phyloP scores from a whole-genome alignment of 1,140 invertebrate genomes.

The Mesaphorura yosii region DNA sequence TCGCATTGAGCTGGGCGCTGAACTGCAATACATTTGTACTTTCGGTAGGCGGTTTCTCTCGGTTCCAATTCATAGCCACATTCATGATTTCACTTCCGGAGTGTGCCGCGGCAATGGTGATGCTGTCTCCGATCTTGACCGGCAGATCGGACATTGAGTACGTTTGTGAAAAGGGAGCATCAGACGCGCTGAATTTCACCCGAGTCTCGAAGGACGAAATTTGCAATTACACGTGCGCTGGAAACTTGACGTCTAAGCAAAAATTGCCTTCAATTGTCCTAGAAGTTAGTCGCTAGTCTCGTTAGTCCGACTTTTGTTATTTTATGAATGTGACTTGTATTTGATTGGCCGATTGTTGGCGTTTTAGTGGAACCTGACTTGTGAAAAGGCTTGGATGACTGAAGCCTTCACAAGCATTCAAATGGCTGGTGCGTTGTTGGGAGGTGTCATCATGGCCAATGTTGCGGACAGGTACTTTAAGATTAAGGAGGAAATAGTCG shows the following conservation, averaged over 20 bases:
- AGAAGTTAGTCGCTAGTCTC: no score
- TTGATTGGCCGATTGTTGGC: no score
- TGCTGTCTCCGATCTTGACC: conserved; percentile 11
- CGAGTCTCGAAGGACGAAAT: background rate
- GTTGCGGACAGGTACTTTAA: conserved; percentile 18
- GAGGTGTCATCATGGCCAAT: conserved; percentile 12
- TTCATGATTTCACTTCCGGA: conserved; percentile 4
- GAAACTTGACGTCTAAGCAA: background rate
- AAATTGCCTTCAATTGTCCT: conserved; percentile 8
- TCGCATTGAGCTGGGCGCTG: background rate
- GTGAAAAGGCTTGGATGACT: conserved; percentile 19
- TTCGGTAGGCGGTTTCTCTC: conserved; percentile 10
- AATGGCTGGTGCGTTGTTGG: conserved; percentile 26
- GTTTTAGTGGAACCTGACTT: conserved; percentile 24
- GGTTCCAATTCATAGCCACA: conserved; percentile 14
- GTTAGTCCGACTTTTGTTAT: no score
- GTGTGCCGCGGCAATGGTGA: conserved; percentile 12
- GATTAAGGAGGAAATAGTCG: background rate
- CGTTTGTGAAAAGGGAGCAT: background rate
- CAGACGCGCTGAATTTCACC: background rate
- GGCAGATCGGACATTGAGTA: background rate
- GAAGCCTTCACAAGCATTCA: conserved; percentile 23
- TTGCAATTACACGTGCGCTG: background rate
- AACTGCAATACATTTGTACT: background rate
- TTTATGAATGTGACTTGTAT: no score